phyloP scores from a whole-genome alignment of 2,797 vertebrate genomes.

The Aplochiton taeniatus region DNA sequence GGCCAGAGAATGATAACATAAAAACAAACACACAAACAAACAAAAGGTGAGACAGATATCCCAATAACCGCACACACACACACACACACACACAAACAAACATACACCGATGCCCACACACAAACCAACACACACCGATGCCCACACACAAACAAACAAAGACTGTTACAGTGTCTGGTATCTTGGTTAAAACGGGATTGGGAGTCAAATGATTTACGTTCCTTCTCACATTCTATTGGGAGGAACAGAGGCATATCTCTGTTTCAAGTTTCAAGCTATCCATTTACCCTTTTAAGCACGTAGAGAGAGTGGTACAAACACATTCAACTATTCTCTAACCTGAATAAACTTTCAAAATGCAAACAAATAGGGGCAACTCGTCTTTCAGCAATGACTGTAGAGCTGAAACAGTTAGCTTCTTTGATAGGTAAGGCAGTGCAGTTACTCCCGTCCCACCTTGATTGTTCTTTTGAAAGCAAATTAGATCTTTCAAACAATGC shows the following conservation, averaged over 20 bases:
- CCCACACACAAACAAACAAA: not conserved
- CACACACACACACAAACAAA: not conserved
- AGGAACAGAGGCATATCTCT: too few relatives aligned
- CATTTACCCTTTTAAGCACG: too few relatives aligned
- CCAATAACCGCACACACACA: not conserved
- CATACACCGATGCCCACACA: not conserved
- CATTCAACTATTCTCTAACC: too few relatives aligned
- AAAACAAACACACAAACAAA: conserved; percentile 7
- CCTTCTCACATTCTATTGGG: not conserved
- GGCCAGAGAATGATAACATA: conserved; percentile 35
- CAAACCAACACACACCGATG: conserved; percentile 6
- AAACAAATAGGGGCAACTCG: too few relatives aligned
- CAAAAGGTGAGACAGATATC: not conserved
- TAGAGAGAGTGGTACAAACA: too few relatives aligned
- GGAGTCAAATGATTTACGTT: not conserved
- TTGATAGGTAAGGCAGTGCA: too few relatives aligned
- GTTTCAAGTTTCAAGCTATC: too few relatives aligned
- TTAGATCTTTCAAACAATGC: not conserved
- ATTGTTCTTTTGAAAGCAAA: conserved; percentile 4
- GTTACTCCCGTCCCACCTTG: not conserved
- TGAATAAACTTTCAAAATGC: too few relatives aligned
- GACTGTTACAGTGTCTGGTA: not conserved
- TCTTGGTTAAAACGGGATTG: not conserved
- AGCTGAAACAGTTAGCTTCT: too few relatives aligned
- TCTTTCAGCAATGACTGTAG: too few relatives aligned